These are phyloP conservation scores for Apamea monoglypha DNA, from an alignment of 2,888 invertebrate genomes.

Conservation along the genomic window DNA sequence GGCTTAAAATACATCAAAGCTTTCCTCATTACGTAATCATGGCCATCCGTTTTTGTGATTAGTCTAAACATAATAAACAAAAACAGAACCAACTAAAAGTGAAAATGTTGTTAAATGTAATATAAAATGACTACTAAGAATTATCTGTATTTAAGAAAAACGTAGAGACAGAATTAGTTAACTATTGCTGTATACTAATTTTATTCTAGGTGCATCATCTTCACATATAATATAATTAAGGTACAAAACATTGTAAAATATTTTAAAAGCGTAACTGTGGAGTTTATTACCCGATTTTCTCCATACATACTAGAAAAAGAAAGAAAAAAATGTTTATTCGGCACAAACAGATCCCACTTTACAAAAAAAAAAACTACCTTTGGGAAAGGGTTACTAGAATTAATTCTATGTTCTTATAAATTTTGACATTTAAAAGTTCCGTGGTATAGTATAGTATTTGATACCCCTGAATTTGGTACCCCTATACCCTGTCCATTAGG, in stretches of 20 bases:
- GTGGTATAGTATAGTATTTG: too few relatives aligned
- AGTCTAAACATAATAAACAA: background rate
- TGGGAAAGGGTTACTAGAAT: background rate
- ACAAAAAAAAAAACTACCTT: background rate
- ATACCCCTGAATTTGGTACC: background rate
- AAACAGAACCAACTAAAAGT: background rate
- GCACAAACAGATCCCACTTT: background rate
- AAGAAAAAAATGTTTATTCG: too few relatives aligned
- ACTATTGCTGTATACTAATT: background rate
- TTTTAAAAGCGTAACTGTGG: background rate
- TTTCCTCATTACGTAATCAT: slow-evolving; percentile 5
- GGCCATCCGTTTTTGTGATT: slow-evolving; percentile 9
- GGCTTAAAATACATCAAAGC: slow-evolving; percentile 50
- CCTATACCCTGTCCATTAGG: too few relatives aligned
- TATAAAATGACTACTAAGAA: background rate
- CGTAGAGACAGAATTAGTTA: background rate
- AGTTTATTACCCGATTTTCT: background rate
- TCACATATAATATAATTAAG: background rate
- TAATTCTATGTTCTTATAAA: too few relatives aligned
- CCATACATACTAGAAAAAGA: too few relatives aligned
- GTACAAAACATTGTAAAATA: background rate
- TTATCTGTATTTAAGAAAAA: background rate
- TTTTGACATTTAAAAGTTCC: too few relatives aligned
- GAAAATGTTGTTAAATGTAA: background rate
- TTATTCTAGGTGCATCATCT: background rate